Percentiles rank a stretch among this genome's conserved stretches.
Conservation (phyloP, 1,140 invertebrate species). For the Gonatopus flavifemur region DNA sequence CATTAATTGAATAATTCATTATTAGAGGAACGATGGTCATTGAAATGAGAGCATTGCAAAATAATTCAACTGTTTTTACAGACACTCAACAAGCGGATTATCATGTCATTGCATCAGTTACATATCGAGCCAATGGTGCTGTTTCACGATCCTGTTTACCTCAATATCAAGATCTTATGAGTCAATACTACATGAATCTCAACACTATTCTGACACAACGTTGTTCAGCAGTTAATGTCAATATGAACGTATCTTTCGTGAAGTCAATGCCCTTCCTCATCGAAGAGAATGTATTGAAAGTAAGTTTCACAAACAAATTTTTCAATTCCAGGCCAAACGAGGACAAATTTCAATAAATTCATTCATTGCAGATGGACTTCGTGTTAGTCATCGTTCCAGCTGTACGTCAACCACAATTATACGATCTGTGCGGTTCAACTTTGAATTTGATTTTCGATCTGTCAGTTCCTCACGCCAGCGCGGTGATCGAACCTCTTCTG, state of each 20-base stretch:
- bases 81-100: slow-evolving; percentile 92
- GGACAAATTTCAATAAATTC: not conserved
- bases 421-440: slow-evolving; percentile 92
- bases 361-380: slow-evolving; percentile 70
- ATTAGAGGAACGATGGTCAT: too few species aligned
- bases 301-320: slow-evolving; percentile 20
- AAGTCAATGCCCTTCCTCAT: slow-evolving; percentile 74
- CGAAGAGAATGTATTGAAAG: slow-evolving; percentile 83
- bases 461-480: slow-evolving; percentile 88
- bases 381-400: slow-evolving; percentile 85
- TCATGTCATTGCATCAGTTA: slow-evolving; percentile 85
- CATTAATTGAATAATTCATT: not conserved
- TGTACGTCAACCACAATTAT: slow-evolving; percentile 84
- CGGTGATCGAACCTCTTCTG: slow-evolving; percentile 84
- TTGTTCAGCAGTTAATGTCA: slow-evolving; percentile 92
- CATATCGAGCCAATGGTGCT: slow-evolving; percentile 86
- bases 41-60: too few species aligned
- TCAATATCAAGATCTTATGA: slow-evolving; percentile 82
- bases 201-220: slow-evolving; percentile 83
- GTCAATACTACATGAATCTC: slow-evolving; percentile 78
- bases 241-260: slow-evolving; percentile 91
- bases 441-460: slow-evolving; percentile 92
- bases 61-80: slow-evolving; percentile 56
- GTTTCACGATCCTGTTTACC: slow-evolving; percentile 80
- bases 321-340: not conserved